Evolutionary conservation across 2,888 invertebrate species (phyloP), one percentile per base, ranked within the genome.

Genomic region (Spicauda simplicius): DNA sequence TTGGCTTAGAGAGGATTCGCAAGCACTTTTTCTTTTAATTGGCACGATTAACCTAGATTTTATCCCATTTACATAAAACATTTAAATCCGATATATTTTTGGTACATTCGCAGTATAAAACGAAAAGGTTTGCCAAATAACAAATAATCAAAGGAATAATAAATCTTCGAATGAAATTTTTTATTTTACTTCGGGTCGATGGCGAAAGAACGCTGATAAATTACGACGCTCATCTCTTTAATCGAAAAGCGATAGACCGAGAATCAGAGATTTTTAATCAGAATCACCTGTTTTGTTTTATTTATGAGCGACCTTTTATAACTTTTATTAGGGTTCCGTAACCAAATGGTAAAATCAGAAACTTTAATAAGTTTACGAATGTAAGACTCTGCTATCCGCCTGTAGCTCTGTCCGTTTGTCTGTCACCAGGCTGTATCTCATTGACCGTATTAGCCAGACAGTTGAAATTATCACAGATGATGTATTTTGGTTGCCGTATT

Each of bases 11-110:
- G 56, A 45, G 41, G 57, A 45, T 41, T 41, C 57, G 45, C 20
- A 41, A 57, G 30, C 30, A 20, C 57, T 33, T 41, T 57, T 57
- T 19, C 41, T 57, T 57, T 57, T 57, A 33, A 57, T 57, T 41
- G 41, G 45, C 20, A 19, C 41, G 19, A 57, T 57, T 20, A 20
- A 45, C 45, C 57, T 41, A 57, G 14, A 57, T 45, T 57, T 41
- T 45, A 45, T n/a, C 14, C 33, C 10, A 33, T 56, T 56, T 33
- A 16, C 25, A 18, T 7, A 41, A 41, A 41, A 41, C 12, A 10
- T 2, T 0, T 10, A 14, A 41, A 41, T 41, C 41, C 41, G 14
- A 41, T 41, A 41, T 41, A 25, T 14, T 41, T 41, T 41, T 11
- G 41, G 41, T 3, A 41, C 3, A 14, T 14, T 3, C 10, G 14